A percentile compares a stretch with the other conserved stretches of the same genome.
Conservation (phyloP, 2,113 vertebrate species). For the Cyprinodon brontotheroides region DNA sequence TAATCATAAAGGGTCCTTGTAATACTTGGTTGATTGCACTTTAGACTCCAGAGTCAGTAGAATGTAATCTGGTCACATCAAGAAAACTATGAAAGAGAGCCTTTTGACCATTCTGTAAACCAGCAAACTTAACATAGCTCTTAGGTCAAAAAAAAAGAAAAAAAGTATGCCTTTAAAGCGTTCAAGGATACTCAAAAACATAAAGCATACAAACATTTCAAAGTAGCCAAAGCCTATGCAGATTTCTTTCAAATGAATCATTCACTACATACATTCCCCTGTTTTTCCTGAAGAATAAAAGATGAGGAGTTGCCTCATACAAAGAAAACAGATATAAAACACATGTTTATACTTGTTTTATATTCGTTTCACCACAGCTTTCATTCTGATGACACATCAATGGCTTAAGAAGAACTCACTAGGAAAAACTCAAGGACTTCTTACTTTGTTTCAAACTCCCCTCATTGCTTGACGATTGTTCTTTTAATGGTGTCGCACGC, state of each 20-base stretch:
- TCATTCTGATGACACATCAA: slow-evolving; percentile 9
- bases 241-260: background rate
- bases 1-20: slow-evolving; percentile 67
- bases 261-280: background rate
- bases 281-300: slow-evolving; percentile 1
- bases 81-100: slow-evolving; percentile 11
- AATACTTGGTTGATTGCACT: slow-evolving; percentile 49
- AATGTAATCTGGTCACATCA: slow-evolving; percentile 20
- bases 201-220: background rate
- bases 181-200: background rate
- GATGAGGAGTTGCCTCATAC: background rate
- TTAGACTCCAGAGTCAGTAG: slow-evolving; percentile 44
- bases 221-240: background rate
- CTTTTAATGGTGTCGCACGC: slow-evolving; percentile 56
- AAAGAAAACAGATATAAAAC: background rate
- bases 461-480: slow-evolving; percentile 54
- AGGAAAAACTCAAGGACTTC: slow-evolving; percentile 1
- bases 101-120: background rate
- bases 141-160: background rate
- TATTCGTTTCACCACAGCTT: slow-evolving; percentile 1
- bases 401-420: slow-evolving; percentile 7
- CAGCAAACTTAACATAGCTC: background rate
- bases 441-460: slow-evolving; percentile 36
- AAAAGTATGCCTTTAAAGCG: background rate
- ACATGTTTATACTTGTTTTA: background rate